Evolutionary conservation across 1,140 invertebrate species (phyloP).

Genomic region (Aporrectodea caliginosa): DNA sequence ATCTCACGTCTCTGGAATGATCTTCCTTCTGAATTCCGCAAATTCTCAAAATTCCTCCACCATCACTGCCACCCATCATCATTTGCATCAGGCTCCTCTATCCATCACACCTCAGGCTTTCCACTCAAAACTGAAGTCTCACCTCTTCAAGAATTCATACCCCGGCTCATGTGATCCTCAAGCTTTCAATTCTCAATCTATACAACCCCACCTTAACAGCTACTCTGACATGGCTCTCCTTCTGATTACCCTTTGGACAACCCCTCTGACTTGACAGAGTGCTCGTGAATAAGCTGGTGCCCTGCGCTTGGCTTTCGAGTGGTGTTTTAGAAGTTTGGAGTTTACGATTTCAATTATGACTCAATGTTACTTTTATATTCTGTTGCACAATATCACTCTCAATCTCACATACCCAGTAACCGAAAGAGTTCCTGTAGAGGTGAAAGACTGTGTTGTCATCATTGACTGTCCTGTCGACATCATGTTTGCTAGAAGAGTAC

Average conservation of each 20-base stretch:
- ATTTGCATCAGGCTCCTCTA: no score
- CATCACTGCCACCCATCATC: no score
- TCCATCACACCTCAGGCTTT: no score
- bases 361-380: not conserved
- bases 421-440: not conserved
- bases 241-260: not conserved
- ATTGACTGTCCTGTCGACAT: not conserved
- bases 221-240: no score
- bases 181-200: no score
- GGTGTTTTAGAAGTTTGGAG: not conserved
- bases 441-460: not conserved
- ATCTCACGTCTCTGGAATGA: no score
- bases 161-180: no score
- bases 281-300: not conserved
- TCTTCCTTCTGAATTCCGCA: no score
- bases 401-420: not conserved
- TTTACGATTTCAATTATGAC: not conserved
- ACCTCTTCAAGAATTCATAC: no score
- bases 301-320: not conserved
- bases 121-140: no score
- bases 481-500: not conserved
- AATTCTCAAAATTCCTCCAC: no score
- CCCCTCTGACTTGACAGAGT: not conserved
- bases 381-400: not conserved
- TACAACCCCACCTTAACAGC: no score